Evolutionary conservation across 2,888 invertebrate species (phyloP), one percentile per base, ranked within the genome.

Genomic region (Xanthia togata): DNA sequence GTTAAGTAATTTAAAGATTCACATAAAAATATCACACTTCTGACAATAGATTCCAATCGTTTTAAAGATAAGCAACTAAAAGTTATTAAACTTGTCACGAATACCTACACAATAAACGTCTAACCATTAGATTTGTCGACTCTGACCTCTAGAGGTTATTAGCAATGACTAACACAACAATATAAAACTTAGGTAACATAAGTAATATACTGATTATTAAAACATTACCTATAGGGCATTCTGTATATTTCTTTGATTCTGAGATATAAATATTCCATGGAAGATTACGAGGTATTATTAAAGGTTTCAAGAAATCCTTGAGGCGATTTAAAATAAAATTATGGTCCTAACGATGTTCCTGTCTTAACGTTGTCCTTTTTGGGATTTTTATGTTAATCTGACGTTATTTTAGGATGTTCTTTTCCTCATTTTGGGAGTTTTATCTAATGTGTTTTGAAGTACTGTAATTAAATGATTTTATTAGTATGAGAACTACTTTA

Each of bases 241-340:
- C 20, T 57, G 14, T 44, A 47, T 82, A 60, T 57, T 72, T 62
- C 41, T 83, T 38, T 44, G 63, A 62, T 83, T 83, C 83, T 69
- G 4, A 53, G 38, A 35, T 26, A 35, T 4, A 73, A 80, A 76
- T 68, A 83, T 80, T 82, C 72, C 80, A 76, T 70, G 76, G 67
- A 80, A 63, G 47, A 73, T 68, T 76, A 60, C 63, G 20, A 57
- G 14, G 71, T 69, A 53, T 70, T 57, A 31, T 23, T 70, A 62
- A 55, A 67, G 59, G 72, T 76, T 70, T 67, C 57, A 38, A 83
- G 69, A 79, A 79, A 53, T 26, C 62, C 76, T 69, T 57, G 31
- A 41, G 79, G 26, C 62, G 64, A 67, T 75, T 44, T 8, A 41
- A 76, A 82, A 60, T 55, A 74, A 64, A 63, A 68, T 71, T 50